Evolutionary conservation across 2,888 invertebrate genomes (phyloP).

Genomic region (Idaea aversata): DNA sequence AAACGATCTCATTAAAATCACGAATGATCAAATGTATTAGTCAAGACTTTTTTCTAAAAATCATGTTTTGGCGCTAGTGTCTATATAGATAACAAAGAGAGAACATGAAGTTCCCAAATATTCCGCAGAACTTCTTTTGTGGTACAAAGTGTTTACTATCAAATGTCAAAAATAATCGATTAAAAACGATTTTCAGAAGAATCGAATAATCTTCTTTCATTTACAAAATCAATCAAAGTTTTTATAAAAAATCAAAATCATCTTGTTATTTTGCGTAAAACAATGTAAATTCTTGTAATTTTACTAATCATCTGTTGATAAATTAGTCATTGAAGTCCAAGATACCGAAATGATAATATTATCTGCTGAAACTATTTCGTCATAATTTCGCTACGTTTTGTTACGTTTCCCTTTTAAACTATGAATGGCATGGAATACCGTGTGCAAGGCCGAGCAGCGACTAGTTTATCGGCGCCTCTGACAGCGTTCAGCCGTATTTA

Average conservation of each 20-base stretch:
- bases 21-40: too few species aligned
- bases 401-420: constrained; percentile 43
- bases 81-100: too few species aligned
- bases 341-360: constrained; percentile 27
- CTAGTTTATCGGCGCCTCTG: constrained; percentile 46
- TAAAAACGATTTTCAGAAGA: background rate
- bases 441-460: constrained; percentile 46
- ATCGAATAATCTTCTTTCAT: background rate
- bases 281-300: background rate
- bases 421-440: constrained; percentile 39
- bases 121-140: background rate
- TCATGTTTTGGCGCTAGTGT: too few species aligned
- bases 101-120: background rate
- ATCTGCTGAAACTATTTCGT: constrained; percentile 38
- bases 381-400: constrained; percentile 49
- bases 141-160: too few species aligned
- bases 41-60: too few species aligned
- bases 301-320: background rate
- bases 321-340: constrained; percentile 7
- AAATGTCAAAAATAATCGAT: background rate
- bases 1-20: too few species aligned
- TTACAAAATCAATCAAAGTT: background rate
- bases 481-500: constrained; percentile 39
- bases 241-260: background rate
- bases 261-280: background rate